Conservation (phyloP, 2,113 vertebrate genomes). For the Cathartes aura region DNA sequence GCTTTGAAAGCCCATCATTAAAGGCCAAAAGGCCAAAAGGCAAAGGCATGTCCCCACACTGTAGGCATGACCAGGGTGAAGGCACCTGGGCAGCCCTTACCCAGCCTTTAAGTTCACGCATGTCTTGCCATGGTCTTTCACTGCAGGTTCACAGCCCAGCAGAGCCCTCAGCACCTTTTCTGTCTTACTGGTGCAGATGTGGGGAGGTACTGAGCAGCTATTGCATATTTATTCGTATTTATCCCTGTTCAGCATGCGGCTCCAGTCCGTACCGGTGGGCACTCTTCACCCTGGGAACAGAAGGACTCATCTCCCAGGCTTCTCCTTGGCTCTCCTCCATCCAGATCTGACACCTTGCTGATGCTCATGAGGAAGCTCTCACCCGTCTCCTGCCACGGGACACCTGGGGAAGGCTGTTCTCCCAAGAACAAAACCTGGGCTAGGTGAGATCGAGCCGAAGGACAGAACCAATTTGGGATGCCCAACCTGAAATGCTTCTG, state of each 20-base stretch:
- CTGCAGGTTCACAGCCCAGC: background rate
- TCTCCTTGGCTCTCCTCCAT: background rate
- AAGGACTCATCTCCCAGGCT: background rate
- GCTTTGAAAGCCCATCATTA: background rate
- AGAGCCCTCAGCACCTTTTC: background rate
- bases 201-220: background rate
- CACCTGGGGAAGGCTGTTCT: background rate
- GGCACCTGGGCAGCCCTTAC: background rate
- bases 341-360: background rate
- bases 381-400: background rate
- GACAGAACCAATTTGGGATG: background rate
- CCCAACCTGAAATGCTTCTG: background rate
- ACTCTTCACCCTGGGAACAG: background rate
- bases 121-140: background rate
- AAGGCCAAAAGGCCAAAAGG: background rate
- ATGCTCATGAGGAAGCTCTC: background rate
- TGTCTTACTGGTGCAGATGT: background rate
- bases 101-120: background rate
- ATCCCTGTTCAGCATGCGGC: accelerated
- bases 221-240: accelerated
- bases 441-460: background rate
- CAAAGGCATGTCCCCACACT: background rate
- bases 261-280: background rate
- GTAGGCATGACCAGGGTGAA: background rate
- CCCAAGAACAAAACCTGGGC: background rate